phyloP scores from a whole-genome alignment of 2,888 invertebrate species.

The Ophion ellenae region DNA sequence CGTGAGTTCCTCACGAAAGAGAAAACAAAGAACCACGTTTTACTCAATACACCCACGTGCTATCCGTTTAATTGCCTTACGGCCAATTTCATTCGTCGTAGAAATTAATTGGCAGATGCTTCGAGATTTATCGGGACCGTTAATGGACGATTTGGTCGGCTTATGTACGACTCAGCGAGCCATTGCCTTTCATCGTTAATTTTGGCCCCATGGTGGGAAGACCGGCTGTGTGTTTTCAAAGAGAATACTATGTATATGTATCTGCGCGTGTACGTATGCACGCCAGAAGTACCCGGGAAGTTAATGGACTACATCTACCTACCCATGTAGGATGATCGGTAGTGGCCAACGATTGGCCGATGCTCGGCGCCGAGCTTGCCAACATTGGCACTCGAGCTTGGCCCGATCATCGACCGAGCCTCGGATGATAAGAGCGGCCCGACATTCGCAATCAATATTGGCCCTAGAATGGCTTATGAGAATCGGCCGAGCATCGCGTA shows the following conservation, averaged over 20 bases:
- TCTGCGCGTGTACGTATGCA: not conserved
- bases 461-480: too few species aligned
- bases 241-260: not conserved
- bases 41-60: not conserved
- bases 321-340: too few species aligned
- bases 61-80: slow-evolving; percentile 12
- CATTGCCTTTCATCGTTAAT: not conserved
- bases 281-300: too few species aligned
- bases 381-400: too few species aligned
- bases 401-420: too few species aligned
- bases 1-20: not conserved
- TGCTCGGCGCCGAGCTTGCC: too few species aligned
- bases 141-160: slow-evolving; percentile 23
- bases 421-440: too few species aligned
- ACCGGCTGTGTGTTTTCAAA: not conserved
- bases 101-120: slow-evolving; percentile 19
- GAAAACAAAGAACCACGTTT: not conserved
- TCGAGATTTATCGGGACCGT: slow-evolving; percentile 33
- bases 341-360: too few species aligned
- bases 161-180: not conserved
- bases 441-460: too few species aligned
- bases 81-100: slow-evolving; percentile 21
- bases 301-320: too few species aligned
- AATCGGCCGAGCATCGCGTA: too few species aligned
- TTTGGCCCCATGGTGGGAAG: not conserved